A percentile compares a stretch with the other conserved stretches of the same genome.
These are phyloP conservation scores for Lerema accius DNA, from an alignment of 1,140 invertebrate genomes.

Conservation along the genomic window DNA sequence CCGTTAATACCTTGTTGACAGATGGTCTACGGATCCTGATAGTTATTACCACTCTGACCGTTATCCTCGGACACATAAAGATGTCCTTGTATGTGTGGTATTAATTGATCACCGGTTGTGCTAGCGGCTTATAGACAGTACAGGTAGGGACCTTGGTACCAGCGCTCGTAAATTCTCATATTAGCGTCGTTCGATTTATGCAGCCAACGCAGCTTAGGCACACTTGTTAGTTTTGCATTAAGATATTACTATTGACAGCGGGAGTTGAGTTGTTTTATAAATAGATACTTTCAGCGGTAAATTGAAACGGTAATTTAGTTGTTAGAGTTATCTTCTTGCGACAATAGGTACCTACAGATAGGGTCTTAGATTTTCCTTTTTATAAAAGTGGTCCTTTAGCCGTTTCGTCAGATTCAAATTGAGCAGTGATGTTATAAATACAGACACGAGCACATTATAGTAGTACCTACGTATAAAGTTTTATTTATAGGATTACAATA, in stretches of 20 bases:
- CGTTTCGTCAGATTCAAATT: no score
- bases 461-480: no score
- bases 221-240: conserved; percentile 37
- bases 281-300: conserved; percentile 2
- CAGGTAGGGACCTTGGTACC: conserved; percentile 41
- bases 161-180: conserved; percentile 64
- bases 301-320: conserved; percentile 4
- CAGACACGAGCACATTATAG: no score
- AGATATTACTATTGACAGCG: conserved; percentile 38
- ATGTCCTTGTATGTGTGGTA: conserved; percentile 58
- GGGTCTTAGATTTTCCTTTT: no score
- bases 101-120: conserved; percentile 60
- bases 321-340: no score
- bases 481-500: no score
- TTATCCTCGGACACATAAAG: conserved; percentile 57
- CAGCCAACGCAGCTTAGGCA: conserved; percentile 48
- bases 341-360: no score
- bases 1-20: conserved; percentile 50
- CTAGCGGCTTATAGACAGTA: conserved; percentile 39
- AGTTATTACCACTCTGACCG: conserved; percentile 52
- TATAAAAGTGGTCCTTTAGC: no score
- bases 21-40: conserved; percentile 38
- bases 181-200: conserved; percentile 55
- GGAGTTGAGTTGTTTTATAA: conserved; percentile 37
- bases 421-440: no score